Percentiles rank a stretch among this genome's conserved stretches.
Evolutionary conservation across 2,888 invertebrate genomes (phyloP).

Genomic region (Salticus scenicus): DNA sequence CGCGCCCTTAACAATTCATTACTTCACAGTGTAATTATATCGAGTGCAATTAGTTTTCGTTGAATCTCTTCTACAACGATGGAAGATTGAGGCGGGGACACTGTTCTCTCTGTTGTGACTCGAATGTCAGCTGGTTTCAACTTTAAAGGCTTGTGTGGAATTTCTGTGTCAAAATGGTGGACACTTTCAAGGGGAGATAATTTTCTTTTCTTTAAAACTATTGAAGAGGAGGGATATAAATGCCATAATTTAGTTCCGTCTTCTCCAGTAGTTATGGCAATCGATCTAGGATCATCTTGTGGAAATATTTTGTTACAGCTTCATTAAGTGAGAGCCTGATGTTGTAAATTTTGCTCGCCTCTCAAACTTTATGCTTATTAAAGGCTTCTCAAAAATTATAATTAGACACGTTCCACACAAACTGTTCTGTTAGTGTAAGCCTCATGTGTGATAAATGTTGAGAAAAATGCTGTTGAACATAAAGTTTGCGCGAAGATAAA

Average conservation of each 20-base stretch:
- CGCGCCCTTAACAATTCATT: slow-evolving; percentile 68
- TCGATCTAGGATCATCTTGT: neutral
- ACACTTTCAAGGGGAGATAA: slow-evolving; percentile 30
- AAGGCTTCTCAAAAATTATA: neutral
- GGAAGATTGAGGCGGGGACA: slow-evolving; percentile 45
- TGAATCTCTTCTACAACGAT: slow-evolving; percentile 53
- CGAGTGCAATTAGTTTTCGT: slow-evolving; percentile 59
- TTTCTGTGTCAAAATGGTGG: slow-evolving; percentile 66
- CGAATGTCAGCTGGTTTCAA: slow-evolving; percentile 50
- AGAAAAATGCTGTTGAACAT: no score
- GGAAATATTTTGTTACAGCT: slow-evolving; percentile 13
- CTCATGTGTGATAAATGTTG: no score
- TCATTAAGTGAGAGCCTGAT: neutral
- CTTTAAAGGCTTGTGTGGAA: slow-evolving; percentile 61
- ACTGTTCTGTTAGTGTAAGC: neutral
- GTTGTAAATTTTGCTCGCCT: neutral
- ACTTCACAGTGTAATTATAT: slow-evolving; percentile 59
- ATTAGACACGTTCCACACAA: neutral
- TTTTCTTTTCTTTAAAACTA: slow-evolving; percentile 24
- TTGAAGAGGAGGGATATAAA: slow-evolving; percentile 2
- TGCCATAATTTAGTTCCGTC: slow-evolving; percentile 13
- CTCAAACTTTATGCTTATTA: neutral
- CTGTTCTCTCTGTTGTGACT: slow-evolving; percentile 53
- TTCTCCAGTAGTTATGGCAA: slow-evolving; percentile 1
- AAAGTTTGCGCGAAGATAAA: no score